Evolutionary conservation across 2,113 vertebrate species (phyloP).

Genomic region (Helogale parvula): DNA sequence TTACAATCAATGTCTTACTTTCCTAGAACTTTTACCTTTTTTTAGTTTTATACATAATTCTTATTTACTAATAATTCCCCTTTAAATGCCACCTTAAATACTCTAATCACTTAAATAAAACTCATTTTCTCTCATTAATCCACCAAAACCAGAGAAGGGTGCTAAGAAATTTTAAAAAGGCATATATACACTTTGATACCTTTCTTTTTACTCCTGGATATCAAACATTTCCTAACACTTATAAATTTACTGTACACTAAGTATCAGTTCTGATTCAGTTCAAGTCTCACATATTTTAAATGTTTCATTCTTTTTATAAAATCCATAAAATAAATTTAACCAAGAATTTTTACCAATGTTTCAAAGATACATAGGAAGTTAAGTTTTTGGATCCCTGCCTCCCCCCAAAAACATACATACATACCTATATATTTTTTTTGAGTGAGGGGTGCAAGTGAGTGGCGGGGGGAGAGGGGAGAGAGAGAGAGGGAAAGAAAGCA

Average conservation of each 20-base stretch:
- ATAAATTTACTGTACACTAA: conserved; percentile 21
- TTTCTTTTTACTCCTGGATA: conserved; percentile 7
- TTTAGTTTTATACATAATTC: neutral
- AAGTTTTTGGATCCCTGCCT: neutral
- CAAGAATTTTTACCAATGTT: conserved; percentile 39
- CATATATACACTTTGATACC: neutral
- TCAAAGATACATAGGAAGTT: neutral
- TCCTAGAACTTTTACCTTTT: neutral
- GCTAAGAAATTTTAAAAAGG: conserved; percentile 6
- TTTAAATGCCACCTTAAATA: conserved; percentile 29
- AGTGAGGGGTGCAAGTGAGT: no score
- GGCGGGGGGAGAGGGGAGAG: no score
- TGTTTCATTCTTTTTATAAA: conserved; percentile 11
- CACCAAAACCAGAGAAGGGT: conserved; percentile 16
- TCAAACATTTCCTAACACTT: neutral
- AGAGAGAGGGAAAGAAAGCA: no score
- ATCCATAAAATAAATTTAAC: conserved; percentile 38
- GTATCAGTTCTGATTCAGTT: conserved; percentile 32
- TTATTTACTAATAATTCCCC: neutral
- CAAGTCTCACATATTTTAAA: neutral
- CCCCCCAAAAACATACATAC: neutral
- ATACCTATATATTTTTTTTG: neutral
- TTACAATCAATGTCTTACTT: neutral
- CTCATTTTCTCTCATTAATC: conserved; percentile 19
- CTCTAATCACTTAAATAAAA: conserved; percentile 30